Evolutionary conservation across 1,140 invertebrate species (phyloP).

Genomic region (Drosophila cardini): DNA sequence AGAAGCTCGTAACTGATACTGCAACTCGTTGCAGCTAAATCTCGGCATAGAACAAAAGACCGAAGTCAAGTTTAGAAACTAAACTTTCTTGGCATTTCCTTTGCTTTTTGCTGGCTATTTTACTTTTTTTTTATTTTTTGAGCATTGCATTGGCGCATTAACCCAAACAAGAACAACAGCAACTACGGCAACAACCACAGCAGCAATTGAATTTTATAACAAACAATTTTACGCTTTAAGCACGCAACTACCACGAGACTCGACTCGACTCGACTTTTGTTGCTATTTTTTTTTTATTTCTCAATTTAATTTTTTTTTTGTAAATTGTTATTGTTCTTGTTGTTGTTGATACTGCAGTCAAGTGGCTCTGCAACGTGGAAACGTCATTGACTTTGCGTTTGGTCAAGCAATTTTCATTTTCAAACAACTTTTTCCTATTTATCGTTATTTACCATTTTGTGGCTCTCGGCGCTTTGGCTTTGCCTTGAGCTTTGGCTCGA

Average conservation of each 20-base stretch:
- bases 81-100: constrained; percentile 53
- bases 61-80: constrained; percentile 47
- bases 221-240: constrained; percentile 83
- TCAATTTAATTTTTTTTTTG: too few relatives aligned
- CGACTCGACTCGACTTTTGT: constrained; percentile 33
- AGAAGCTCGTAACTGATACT: constrained; percentile 29
- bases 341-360: constrained; percentile 42
- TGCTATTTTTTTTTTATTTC: constrained; percentile 36
- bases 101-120: constrained; percentile 20
- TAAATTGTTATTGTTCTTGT: constrained; percentile 35
- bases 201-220: constrained; percentile 80
- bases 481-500: constrained; percentile 1
- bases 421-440: constrained; percentile 71
- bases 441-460: constrained; percentile 81
- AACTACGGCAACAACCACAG: constrained; percentile 29
- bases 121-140: constrained; percentile 60
- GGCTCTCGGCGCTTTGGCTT: background rate
- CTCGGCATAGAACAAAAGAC: constrained; percentile 66
- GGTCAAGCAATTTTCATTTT: constrained; percentile 68
- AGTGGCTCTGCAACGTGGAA: constrained; percentile 52
- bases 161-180: constrained; percentile 24
- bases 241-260: constrained; percentile 57
- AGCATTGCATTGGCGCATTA: constrained; percentile 71
- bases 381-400: constrained; percentile 75
- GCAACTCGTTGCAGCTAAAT: constrained; percentile 49